Conservation (phyloP, 2,113 vertebrate genomes). For the Oreochromis tanganicae region DNA sequence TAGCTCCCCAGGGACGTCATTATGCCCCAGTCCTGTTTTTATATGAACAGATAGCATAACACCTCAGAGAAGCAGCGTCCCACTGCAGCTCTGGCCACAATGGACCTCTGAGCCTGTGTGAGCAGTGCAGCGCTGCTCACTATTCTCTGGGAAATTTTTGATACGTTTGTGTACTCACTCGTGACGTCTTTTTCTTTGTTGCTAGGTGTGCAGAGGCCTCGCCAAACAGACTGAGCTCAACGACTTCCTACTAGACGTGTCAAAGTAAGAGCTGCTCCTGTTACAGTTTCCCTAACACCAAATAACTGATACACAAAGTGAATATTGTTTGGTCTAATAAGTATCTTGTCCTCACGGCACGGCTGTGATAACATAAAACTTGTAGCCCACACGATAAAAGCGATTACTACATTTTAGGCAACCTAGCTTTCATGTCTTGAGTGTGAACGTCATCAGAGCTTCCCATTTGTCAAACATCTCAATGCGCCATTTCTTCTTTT, state of each 20-base stretch:
- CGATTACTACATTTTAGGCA: slow-evolving; percentile 2
- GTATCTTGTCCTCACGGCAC: background rate
- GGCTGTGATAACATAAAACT: background rate
- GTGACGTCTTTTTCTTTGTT: slow-evolving; percentile 3
- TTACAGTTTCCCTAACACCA: background rate
- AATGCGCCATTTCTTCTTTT: slow-evolving; percentile 64
- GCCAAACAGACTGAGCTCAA: slow-evolving; percentile 98
- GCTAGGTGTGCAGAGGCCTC: slow-evolving; percentile 91
- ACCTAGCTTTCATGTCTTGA: slow-evolving; percentile 42
- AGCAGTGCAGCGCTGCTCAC: background rate
- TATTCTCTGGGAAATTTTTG: background rate
- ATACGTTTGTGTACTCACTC: background rate
- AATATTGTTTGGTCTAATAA: background rate
- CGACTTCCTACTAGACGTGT: slow-evolving; percentile 97
- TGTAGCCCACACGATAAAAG: background rate
- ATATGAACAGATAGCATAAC: slow-evolving; percentile 46
- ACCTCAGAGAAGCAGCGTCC: slow-evolving; percentile 51
- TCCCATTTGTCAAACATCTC: slow-evolving; percentile 56
- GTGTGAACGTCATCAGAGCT: slow-evolving; percentile 56
- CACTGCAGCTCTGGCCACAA: slow-evolving; percentile 45
- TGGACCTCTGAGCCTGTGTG: slow-evolving; percentile 31
- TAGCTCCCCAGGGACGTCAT: slow-evolving; percentile 64
- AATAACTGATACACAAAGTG: background rate
- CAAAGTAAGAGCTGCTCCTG: slow-evolving; percentile 84
- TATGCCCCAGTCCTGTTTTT: slow-evolving; percentile 63